Evolutionary conservation across 92 coral and sea anemone species (phyloP), one percentile per base, ranked within the genome.

Genomic region (Blastomussa wellsi): DNA sequence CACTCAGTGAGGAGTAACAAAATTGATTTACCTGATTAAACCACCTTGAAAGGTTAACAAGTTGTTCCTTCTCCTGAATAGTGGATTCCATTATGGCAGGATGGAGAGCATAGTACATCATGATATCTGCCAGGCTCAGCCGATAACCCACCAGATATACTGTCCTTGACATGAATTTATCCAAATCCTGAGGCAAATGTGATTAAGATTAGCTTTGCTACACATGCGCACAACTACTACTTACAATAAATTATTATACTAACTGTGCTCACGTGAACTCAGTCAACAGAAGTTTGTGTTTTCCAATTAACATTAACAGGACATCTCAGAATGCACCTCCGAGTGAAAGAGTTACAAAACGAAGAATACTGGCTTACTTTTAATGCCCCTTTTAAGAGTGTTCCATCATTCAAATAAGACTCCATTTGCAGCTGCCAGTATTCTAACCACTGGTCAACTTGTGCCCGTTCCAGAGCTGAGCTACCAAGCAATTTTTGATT

Each of bases 11-110:
- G 9, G 14, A 77, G 1, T 2, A 7, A 19, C 7, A 62, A 33
- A n/a, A n/a, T n/a, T n/a, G n/a, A 26, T 74, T 19, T 77, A 96
- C 98, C 96, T 94, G 96, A 36, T 82, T 80, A 70, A 96, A 96
- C 98, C 98, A 96, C 38, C 98, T 90, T 19, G 98, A 94, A 35
- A 94, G 82, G 78, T 96, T 89, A 39, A 92, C 89, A 69, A 87
- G 85, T 38, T 66, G 55, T 71, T 96, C 98, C 82, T 86, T 96
- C 44, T 94, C 98, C 41, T 96, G 98, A 20, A 78, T 81, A 47
- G 91, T 89, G 89, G 92, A 76, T 14, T 82, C 87, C 32, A 37
- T 74, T 81, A 94, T 57, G 11, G 73, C 29, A 36, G 83, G 79
- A 53, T 92, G 97, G 22, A 94, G 89, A 37, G 95, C 86, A 64